Percentiles rank a stretch among this genome's conserved stretches.
Conservation (phyloP, 1,140 invertebrate species). For the Drosophila sechellia region DNA sequence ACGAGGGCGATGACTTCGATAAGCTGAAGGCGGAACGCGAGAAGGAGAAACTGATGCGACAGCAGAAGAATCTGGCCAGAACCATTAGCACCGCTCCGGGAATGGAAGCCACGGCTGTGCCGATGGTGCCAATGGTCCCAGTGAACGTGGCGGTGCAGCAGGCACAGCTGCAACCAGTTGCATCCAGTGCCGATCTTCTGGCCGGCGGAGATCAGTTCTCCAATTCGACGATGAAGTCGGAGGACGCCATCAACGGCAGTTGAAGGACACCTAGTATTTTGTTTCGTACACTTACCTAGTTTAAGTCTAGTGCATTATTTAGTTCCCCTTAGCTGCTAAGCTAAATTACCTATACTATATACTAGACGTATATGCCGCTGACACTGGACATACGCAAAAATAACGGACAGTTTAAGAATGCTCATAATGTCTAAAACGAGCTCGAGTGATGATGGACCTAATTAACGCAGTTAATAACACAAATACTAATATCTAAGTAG, state of each 20-base stretch:
- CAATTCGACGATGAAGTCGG: slow-evolving; percentile 64
- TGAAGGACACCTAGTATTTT: slow-evolving; percentile 55
- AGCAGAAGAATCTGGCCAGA: slow-evolving; percentile 85
- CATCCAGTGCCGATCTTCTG: slow-evolving; percentile 64
- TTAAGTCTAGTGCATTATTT: slow-evolving; percentile 61
- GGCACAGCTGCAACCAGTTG: slow-evolving; percentile 17
- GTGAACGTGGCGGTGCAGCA: slow-evolving; percentile 42
- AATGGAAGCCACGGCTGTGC: slow-evolving; percentile 51
- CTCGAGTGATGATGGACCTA: slow-evolving; percentile 53
- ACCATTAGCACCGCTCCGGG: slow-evolving; percentile 84
- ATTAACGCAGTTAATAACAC: slow-evolving; percentile 54
- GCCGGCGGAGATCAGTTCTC: slow-evolving; percentile 32
- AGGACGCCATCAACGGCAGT: slow-evolving; percentile 59
- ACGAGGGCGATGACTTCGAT: slow-evolving; percentile 85
- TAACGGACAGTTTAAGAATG: slow-evolving; percentile 59
- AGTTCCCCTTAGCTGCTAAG: slow-evolving; percentile 53
- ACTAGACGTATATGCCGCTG: slow-evolving; percentile 19
- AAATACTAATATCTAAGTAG: slow-evolving; percentile 65
- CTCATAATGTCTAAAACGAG: slow-evolving; percentile 59
- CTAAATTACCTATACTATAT: slow-evolving; percentile 35
- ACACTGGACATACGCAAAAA: slow-evolving; percentile 14
- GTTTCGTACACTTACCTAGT: slow-evolving; percentile 37
- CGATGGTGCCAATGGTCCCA: slow-evolving; percentile 57
- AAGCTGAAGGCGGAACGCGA: slow-evolving; percentile 85
- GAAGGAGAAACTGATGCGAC: slow-evolving; percentile 85